Conservation (phyloP, 2,113 vertebrate genomes). For the Hyperoodon ampullatus region DNA sequence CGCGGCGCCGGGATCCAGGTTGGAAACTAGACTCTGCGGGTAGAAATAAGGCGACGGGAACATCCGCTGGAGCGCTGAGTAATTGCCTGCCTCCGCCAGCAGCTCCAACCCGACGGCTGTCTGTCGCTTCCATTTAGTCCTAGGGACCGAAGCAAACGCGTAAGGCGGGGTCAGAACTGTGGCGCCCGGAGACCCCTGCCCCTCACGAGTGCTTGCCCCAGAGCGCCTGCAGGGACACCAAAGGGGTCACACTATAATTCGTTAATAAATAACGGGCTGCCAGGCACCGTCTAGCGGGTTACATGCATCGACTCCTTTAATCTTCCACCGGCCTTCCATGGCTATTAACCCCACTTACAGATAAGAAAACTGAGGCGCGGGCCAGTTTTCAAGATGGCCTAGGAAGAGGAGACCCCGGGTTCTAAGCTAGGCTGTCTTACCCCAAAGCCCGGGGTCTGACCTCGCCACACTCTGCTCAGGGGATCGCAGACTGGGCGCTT, state of each 20-base stretch:
- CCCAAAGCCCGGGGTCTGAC: not conserved
- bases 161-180: not conserved
- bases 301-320: not conserved
- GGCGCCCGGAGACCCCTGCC: not conserved
- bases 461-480: not conserved
- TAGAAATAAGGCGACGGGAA: conserved; percentile 99
- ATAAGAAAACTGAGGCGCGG: not conserved
- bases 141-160: conserved; percentile 73
- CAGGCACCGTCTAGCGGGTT: not conserved
- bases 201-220: not conserved
- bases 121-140: conserved; percentile 99
- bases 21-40: conserved; percentile 96
- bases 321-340: not conserved
- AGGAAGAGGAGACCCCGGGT: not conserved
- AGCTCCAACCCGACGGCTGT: conserved; percentile 97
- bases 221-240: not conserved
- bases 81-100: conserved; percentile 97
- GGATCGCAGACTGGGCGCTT: no score
- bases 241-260: no score
- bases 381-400: not conserved
- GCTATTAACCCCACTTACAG: not conserved
- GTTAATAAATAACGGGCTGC: not conserved
- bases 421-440: not conserved
- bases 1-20: conserved; percentile 96
- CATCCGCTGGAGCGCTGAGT: conserved; percentile 97